Percentiles rank a stretch among this genome's conserved stretches.
These are phyloP conservation scores for Murina feae DNA, from an alignment of 2,113 vertebrate genomes.

Conservation along the genomic window DNA sequence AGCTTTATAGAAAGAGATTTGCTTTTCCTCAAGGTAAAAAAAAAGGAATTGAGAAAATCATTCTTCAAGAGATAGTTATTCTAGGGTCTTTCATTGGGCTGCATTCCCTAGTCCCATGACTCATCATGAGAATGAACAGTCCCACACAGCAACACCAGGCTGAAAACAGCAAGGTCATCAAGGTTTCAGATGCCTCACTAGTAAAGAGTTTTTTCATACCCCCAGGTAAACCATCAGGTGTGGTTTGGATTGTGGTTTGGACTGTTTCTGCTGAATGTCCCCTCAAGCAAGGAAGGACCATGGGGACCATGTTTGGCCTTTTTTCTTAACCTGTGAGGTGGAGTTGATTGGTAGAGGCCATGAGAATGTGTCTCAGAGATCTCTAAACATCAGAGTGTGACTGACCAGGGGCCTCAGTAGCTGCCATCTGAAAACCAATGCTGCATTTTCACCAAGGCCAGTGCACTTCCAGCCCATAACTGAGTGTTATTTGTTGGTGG, in stretches of 20 bases:
- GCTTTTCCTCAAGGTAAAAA: neutral
- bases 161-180: neutral
- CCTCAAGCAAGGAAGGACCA: neutral
- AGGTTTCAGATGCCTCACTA: neutral
- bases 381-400: neutral
- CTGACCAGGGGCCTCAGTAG: neutral
- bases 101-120: neutral
- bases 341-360: neutral
- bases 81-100: neutral
- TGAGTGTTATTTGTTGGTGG: too few species aligned
- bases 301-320: neutral
- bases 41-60: neutral
- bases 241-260: too few species aligned
- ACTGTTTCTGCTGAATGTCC: neutral
- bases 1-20: neutral
- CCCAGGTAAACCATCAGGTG: neutral
- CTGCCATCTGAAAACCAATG: neutral
- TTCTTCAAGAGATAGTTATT: neutral
- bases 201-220: neutral
- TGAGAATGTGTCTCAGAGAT: neutral
- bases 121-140: neutral
- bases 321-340: neutral
- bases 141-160: neutral
- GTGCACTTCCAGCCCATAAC: too few species aligned
- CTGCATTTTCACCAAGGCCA: neutral